Percentiles rank a stretch among this genome's conserved stretches.
phyloP scores from a whole-genome alignment of 2,888 invertebrate species.

The Zeuzera pyrina region DNA sequence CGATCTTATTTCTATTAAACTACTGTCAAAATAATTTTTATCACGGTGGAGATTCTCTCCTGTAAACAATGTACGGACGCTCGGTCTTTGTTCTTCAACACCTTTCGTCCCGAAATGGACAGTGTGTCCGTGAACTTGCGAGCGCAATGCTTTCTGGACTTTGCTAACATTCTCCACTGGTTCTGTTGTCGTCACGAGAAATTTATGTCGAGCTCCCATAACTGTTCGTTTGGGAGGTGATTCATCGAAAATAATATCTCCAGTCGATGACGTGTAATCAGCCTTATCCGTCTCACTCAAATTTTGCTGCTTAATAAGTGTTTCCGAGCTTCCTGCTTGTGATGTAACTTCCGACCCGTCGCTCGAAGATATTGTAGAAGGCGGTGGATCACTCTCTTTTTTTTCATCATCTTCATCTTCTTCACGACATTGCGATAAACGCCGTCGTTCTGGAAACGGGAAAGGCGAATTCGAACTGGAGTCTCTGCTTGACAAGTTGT shows the following conservation, averaged over 20 bases:
- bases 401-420: conserved; percentile 84
- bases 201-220: conserved; percentile 57
- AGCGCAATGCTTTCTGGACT: conserved; percentile 59
- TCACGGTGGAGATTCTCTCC: conserved; percentile 77
- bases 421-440: conserved; percentile 87
- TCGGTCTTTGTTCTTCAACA: conserved; percentile 69
- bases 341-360: conserved; percentile 22
- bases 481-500: conserved; percentile 77
- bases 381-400: conserved; percentile 35
- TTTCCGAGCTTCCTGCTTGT: conserved; percentile 18
- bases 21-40: conserved; percentile 86
- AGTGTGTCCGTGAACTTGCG: conserved; percentile 74
- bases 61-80: conserved; percentile 75
- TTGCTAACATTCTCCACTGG: conserved; percentile 40
- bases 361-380: conserved; percentile 11
- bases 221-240: conserved; percentile 47
- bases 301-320: not conserved
- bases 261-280: no score
- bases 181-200: conserved; percentile 50
- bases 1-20: conserved; percentile 85
- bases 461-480: conserved; percentile 49
- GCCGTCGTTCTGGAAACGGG: conserved; percentile 73
- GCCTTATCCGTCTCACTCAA: conserved; percentile 1
- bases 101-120: conserved; percentile 79
- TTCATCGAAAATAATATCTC: no score